These are phyloP conservation scores for Platyrinchus mystaceus DNA, from an alignment of 2,797 vertebrate genomes.

Conservation along the genomic window DNA sequence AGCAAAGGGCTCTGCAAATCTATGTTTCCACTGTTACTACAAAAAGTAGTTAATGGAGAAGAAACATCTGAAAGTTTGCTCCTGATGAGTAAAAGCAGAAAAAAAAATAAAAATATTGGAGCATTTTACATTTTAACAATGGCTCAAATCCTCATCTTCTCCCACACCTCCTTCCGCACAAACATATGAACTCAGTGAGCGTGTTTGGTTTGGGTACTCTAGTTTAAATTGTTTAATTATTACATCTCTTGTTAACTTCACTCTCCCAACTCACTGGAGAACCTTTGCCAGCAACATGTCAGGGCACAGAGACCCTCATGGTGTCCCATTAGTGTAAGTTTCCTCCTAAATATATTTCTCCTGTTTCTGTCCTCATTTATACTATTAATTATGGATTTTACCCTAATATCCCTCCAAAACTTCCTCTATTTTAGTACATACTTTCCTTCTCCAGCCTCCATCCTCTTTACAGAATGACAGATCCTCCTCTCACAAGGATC, in stretches of 20 bases:
- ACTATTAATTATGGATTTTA: neutral
- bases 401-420: neutral
- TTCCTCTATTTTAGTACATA: neutral
- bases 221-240: neutral
- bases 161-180: neutral
- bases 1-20: neutral
- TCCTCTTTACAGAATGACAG: neutral
- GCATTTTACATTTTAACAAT: neutral
- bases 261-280: neutral
- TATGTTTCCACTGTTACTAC: neutral
- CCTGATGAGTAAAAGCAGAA: neutral
- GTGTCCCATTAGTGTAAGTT: neutral
- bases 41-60: neutral
- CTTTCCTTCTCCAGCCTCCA: neutral
- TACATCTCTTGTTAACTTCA: neutral
- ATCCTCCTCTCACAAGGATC: neutral
- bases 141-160: neutral
- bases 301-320: neutral
- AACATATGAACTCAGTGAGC: neutral
- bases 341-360: neutral
- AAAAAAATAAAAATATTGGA: neutral
- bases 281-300: neutral
- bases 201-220: neutral
- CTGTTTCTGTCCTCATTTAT: neutral
- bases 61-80: neutral